Base-by-base conservation (phyloP, 2,888 invertebrate species). In the Drosophila imparisetae region DNA sequence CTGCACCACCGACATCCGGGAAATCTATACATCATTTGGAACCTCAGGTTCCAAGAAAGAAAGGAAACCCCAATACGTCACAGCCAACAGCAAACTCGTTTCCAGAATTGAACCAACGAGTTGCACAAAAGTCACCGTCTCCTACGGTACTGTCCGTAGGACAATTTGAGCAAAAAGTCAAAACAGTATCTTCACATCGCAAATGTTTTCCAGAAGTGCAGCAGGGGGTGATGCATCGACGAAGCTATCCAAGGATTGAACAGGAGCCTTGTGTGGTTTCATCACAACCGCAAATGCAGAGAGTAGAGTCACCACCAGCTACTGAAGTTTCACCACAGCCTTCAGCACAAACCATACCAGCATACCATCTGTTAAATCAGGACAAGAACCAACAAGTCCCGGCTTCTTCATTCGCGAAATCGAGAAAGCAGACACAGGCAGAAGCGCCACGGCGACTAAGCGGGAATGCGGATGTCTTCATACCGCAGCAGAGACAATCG, bases 391-490 rank as follows among this genome's bases (percentile, higher is more conserved):
- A 34, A 8, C 24, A 36, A 34, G 21, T 8, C 15, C 18, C 13
- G 21, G 32, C 7, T 7, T 4, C 13, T 21, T 15, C 24, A 24
- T 5, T 18, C 18, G 11, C 18, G 24, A 2, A 11, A 49, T 2
- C 30, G n/a, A n/a, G 1, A 38, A 2, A 15, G 7, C n/a, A 29
- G 21, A 10, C 15, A 42, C 6, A 29, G 21, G 3, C 13, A 36
- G 13, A 7, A 6, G 5, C 5, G 11, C 13, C 29, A 0, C 29
- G 13, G 4, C 64, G 60, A 6, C 65, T 74, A 11, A 69, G 75
- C 75, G 69, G 63, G 79, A 59, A 74, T 6, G 75, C 62, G 2
- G 38, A 58, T 4, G 48, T 57, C 0, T 74, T 74, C 21, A 63
- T 24, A 0, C 80, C 80, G 1, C 52, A 60, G 24, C 61, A 32